These are phyloP conservation scores for Chanos chanos DNA, from an alignment of 2,797 vertebrate species.

Conservation along the genomic window DNA sequence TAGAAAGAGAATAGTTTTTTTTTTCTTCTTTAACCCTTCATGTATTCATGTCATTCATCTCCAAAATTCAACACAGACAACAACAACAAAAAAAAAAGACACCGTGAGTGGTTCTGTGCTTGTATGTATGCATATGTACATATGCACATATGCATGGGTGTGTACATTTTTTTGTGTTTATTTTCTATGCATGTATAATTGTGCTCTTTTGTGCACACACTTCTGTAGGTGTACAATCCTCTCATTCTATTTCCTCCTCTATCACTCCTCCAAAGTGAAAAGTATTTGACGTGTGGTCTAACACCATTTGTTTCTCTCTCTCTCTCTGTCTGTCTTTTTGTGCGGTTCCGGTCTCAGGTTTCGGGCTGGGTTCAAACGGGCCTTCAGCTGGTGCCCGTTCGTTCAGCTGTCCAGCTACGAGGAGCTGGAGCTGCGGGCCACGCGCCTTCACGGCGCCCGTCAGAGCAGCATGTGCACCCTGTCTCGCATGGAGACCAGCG, in stretches of 20 bases:
- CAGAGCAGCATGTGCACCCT: constrained; percentile 92
- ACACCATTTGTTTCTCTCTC: neutral
- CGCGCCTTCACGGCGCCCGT: constrained; percentile 76
- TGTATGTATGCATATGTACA: too few species aligned
- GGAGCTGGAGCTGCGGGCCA: constrained; percentile 85
- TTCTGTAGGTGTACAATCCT: neutral
- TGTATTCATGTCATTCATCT: too few species aligned
- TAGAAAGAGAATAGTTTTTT: too few species aligned
- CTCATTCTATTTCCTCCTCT: neutral
- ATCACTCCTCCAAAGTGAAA: neutral
- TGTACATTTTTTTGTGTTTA: too few species aligned
- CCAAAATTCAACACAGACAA: too few species aligned
- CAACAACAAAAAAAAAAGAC: too few species aligned
- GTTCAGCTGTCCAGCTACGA: constrained; percentile 87
- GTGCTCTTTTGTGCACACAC: neutral
- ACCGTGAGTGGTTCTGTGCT: too few species aligned
- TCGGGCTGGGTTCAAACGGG: constrained; percentile 91
- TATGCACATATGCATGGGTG: too few species aligned
- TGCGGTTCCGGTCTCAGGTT: constrained; percentile 66
- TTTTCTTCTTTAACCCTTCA: too few species aligned
- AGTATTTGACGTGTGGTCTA: neutral
- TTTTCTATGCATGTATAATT: too few species aligned
- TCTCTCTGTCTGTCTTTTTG: neutral
- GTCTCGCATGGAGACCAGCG: constrained; percentile 87
- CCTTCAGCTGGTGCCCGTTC: constrained; percentile 95